Conservation (phyloP, 1,140 invertebrate genomes). For the fruit fly (Drosophila melanogaster) region Release_6_plus_ISO1_MT NT_033779.5:14829501-14830000, state of each 20-base stretch:
- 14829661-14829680: slow-evolving; percentile 26
- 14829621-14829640: not conserved
- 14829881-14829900: slow-evolving; percentile 75
- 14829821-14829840: slow-evolving; percentile 27
- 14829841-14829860: slow-evolving; percentile 72
- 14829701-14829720: slow-evolving; percentile 47
- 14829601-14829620: not conserved
- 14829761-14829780: slow-evolving; percentile 50
- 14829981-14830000: too few species aligned
- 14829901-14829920: slow-evolving; percentile 23
- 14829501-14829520: too few species aligned
- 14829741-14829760: slow-evolving; percentile 7
- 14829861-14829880: slow-evolving; percentile 82
- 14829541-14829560: too few species aligned
- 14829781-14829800: slow-evolving; percentile 77
- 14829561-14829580: too few species aligned
- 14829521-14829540: too few species aligned
- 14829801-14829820: slow-evolving; percentile 16
- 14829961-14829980: not conserved
- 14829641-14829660: too few species aligned
- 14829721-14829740: slow-evolving; percentile 12
- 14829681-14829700: slow-evolving; percentile 25
- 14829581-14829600: too few species aligned
- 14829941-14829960: slow-evolving; percentile 10
- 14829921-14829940: slow-evolving; percentile 15